phyloP scores from a whole-genome alignment of 2,113 vertebrate species.

The Hippocampus barbouri region DNA sequence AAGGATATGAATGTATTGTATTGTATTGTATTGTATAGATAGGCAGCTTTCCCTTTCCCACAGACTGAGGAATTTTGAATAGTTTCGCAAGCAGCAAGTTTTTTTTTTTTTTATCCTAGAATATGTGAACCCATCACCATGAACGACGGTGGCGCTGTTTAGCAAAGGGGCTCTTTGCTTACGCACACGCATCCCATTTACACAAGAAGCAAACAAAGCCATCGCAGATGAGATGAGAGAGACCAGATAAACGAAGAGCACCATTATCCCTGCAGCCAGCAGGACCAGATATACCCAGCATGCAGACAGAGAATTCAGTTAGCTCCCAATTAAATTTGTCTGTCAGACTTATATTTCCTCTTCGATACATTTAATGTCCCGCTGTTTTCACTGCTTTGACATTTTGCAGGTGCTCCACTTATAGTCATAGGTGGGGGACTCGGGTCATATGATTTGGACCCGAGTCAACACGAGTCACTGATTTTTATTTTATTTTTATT shows the following conservation, averaged over 20 bases:
- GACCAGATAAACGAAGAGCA: slow-evolving; percentile 52
- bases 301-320: slow-evolving; percentile 62
- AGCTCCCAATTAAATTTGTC: slow-evolving; percentile 63
- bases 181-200: slow-evolving; percentile 26
- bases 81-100: slow-evolving; percentile 1
- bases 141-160: slow-evolving; percentile 31
- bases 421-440: neutral
- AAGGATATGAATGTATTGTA: slow-evolving; percentile 9
- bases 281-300: slow-evolving; percentile 67
- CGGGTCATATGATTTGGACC: no score
- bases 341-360: slow-evolving; percentile 62
- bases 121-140: slow-evolving; percentile 45
- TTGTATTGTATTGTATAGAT: no score
- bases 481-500: neutral
- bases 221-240: slow-evolving; percentile 62
- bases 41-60: slow-evolving; percentile 9
- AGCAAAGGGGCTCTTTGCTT: slow-evolving; percentile 23
- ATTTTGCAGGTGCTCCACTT: slow-evolving; percentile 29
- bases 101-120: slow-evolving; percentile 5
- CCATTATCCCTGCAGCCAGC: slow-evolving; percentile 60
- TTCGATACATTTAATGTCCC: slow-evolving; percentile 56
- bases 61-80: slow-evolving; percentile 14
- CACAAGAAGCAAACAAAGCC: slow-evolving; percentile 42
- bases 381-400: slow-evolving; percentile 39
- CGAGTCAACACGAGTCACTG: neutral